A percentile compares a stretch with the other conserved stretches of the same genome.
Conservation (phyloP, 2,113 vertebrate species). For the Serilophus lunatus region DNA sequence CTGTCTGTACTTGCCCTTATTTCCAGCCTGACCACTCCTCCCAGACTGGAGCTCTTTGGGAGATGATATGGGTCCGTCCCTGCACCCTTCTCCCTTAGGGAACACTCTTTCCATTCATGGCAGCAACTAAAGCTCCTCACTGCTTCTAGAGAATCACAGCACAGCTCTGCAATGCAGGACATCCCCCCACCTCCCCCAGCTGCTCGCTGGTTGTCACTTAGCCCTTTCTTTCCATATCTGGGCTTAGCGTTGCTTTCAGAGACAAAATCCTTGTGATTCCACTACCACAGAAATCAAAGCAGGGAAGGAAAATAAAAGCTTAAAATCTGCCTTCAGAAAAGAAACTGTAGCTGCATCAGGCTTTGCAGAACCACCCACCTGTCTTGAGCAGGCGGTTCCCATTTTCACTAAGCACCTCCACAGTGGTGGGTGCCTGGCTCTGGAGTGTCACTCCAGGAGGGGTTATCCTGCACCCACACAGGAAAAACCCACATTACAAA, state of each 20-base stretch:
- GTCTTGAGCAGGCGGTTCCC: not conserved
- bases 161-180: not conserved
- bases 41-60: not conserved
- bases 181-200: not conserved
- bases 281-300: not conserved
- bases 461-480: not conserved
- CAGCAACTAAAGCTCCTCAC: not conserved
- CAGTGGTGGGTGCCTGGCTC: not conserved
- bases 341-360: not conserved
- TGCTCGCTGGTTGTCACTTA: not conserved
- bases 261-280: conserved; percentile 12
- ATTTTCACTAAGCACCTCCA: not conserved
- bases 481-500: not conserved
- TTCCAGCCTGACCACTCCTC: not conserved
- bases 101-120: not conserved
- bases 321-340: not conserved
- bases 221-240: not conserved
- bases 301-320: not conserved
- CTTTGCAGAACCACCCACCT: not conserved
- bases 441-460: not conserved
- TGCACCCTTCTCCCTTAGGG: not conserved
- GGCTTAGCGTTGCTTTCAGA: not conserved
- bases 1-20: not conserved
- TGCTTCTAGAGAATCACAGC: not conserved
- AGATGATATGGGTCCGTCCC: rapidly evolving